These are phyloP conservation scores for Choristoneura rosaceana DNA, from an alignment of 2,888 invertebrate genomes.

Conservation along the genomic window DNA sequence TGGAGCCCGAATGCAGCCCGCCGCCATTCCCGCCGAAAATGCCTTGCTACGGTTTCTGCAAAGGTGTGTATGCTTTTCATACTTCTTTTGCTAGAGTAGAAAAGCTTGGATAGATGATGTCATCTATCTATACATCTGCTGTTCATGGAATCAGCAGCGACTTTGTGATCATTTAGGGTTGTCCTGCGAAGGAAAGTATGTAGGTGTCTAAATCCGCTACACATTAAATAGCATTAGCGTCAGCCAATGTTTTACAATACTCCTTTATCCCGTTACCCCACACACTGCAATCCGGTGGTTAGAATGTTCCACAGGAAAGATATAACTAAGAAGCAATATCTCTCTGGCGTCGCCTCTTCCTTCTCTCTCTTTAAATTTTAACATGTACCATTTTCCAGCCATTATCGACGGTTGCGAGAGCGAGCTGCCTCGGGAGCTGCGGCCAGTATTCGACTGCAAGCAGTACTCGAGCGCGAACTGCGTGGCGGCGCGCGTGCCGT, in stretches of 20 bases:
- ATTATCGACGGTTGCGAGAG: conserved; percentile 87
- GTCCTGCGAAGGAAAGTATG: too few species aligned
- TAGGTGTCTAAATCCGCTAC: too few species aligned
- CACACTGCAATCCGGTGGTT: too few species aligned
- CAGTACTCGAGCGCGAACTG: conserved; percentile 87
- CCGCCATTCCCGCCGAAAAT: conserved; percentile 84
- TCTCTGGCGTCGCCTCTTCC: background rate
- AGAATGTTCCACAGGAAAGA: background rate
- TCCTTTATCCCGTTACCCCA: too few species aligned
- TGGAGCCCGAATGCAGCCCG: conserved; percentile 89
- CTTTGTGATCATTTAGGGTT: too few species aligned
- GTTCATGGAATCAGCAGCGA: too few species aligned
- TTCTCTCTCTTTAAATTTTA: too few species aligned
- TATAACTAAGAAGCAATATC: background rate
- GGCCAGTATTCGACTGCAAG: conserved; percentile 86
- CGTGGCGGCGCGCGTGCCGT: conserved; percentile 77
- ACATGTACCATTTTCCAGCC: conserved; percentile 69
- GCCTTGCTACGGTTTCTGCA: conserved; percentile 88
- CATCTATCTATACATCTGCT: too few species aligned
- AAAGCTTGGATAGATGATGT: too few species aligned
- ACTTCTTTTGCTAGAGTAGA: background rate
- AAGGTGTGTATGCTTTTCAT: conserved; percentile 73
- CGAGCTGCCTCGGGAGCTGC: conserved; percentile 84
- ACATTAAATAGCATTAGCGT: too few species aligned
- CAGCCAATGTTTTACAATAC: too few species aligned